Conservation (phyloP, 2,888 invertebrate genomes). For the Empis stercorea region DNA sequence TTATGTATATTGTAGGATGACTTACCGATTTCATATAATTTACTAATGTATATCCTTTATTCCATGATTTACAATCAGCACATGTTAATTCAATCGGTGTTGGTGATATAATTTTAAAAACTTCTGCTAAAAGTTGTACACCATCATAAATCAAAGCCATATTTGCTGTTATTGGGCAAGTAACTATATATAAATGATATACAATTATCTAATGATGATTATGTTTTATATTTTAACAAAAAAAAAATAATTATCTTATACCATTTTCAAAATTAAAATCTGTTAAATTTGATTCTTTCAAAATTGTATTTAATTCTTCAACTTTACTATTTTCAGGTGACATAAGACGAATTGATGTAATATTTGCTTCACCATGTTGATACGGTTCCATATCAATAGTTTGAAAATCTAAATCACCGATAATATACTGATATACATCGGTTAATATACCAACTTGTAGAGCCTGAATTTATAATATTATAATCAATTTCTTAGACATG, state of each 20-base stretch:
- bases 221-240: too few species aligned
- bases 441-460: slow-evolving; percentile 95
- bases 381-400: slow-evolving; percentile 55
- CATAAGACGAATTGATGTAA: slow-evolving; percentile 59
- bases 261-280: slow-evolving; percentile 11
- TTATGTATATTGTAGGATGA: too few species aligned
- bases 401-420: slow-evolving; percentile 63
- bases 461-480: slow-evolving; percentile 45
- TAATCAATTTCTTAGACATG: background rate
- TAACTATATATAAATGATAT: slow-evolving; percentile 19
- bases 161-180: slow-evolving; percentile 40
- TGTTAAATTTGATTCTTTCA: slow-evolving; percentile 16
- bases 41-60: slow-evolving; percentile 64
- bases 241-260: too few species aligned
- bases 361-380: slow-evolving; percentile 68
- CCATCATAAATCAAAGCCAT: slow-evolving; percentile 77
- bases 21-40: slow-evolving; percentile 51
- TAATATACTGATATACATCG: slow-evolving; percentile 73
- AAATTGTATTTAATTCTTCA: slow-evolving; percentile 27
- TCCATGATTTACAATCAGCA: slow-evolving; percentile 48
- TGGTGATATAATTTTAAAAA: slow-evolving; percentile 50
- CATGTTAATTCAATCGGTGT: slow-evolving; percentile 44
- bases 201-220: too few species aligned
- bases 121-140: slow-evolving; percentile 64
- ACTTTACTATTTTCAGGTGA: slow-evolving; percentile 44